A percentile compares a stretch with the other conserved stretches of the same genome.
Evolutionary conservation across 1,140 invertebrate genomes (phyloP).

Genomic region (Metopolophium dirhodum): DNA sequence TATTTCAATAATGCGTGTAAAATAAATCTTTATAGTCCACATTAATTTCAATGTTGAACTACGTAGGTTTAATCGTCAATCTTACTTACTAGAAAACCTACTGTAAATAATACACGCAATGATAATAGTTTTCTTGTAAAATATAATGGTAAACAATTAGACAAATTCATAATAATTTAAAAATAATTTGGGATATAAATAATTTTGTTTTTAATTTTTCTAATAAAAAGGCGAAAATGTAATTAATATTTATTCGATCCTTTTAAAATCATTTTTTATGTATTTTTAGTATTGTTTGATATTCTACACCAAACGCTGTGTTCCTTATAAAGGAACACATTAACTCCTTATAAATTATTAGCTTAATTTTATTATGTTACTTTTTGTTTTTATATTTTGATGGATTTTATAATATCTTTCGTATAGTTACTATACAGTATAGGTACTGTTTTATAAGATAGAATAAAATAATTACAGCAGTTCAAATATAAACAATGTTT

Average conservation of each 20-base stretch:
- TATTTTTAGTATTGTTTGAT: neutral
- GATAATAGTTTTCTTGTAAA: neutral
- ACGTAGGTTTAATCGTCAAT: neutral
- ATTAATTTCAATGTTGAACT: neutral
- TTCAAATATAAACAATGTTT: neutral
- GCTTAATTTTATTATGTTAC: neutral
- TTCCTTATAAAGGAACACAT: neutral
- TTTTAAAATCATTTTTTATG: too few species aligned
- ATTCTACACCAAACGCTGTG: neutral
- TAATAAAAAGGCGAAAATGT: neutral
- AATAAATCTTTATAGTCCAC: neutral
- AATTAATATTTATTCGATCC: too few species aligned
- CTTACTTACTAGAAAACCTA: neutral
- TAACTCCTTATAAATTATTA: neutral
- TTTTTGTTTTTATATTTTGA: neutral
- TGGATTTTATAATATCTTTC: neutral
- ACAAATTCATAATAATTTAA: neutral
- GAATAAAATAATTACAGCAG: neutral
- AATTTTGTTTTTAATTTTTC: neutral
- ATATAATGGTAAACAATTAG: neutral
- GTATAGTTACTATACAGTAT: neutral
- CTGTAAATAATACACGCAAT: neutral
- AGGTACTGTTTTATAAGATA: neutral
- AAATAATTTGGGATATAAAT: neutral
- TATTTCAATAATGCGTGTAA: neutral